These are phyloP conservation scores for Oenanthe melanoleuca DNA, from an alignment of 2,113 vertebrate genomes.

Conservation along the genomic window DNA sequence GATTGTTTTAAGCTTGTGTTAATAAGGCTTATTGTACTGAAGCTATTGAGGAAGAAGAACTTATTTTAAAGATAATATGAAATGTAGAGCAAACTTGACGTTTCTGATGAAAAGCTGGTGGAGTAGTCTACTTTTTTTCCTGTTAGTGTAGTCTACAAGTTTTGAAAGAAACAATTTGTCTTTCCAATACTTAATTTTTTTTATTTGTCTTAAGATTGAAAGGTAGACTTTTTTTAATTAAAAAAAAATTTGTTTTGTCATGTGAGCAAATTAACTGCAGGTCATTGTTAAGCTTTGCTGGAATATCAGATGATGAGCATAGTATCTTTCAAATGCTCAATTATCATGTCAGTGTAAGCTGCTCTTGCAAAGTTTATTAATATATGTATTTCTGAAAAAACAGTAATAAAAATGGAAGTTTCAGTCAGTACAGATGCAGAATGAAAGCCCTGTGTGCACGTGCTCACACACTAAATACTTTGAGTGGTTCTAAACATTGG, in stretches of 20 bases:
- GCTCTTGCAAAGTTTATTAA: neutral
- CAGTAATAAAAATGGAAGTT: neutral
- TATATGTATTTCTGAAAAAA: neutral
- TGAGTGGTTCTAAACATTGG: neutral
- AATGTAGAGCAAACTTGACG: neutral
- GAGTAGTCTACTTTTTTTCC: neutral
- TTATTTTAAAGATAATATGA: neutral
- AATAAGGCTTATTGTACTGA: neutral
- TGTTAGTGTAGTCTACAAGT: neutral
- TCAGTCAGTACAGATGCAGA: neutral
- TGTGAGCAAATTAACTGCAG: neutral
- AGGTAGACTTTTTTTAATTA: neutral
- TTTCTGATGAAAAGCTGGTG: neutral
- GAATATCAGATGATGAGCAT: neutral
- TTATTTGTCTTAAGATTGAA: neutral
- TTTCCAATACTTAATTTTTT: neutral
- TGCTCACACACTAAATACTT: neutral
- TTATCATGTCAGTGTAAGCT: neutral
- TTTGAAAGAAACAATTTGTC: neutral
- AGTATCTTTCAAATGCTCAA: neutral
- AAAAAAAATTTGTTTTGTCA: neutral
- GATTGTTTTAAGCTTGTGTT: neutral
- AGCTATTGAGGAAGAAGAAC: neutral
- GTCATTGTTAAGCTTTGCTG: neutral
- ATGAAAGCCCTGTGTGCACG: rapidly evolving